A percentile compares a stretch with the other conserved stretches of the same genome.
These are phyloP conservation scores for Ptychodera flava DNA, from an alignment of 35 echinoderm and acorn worm genomes.

Conservation along the genomic window DNA sequence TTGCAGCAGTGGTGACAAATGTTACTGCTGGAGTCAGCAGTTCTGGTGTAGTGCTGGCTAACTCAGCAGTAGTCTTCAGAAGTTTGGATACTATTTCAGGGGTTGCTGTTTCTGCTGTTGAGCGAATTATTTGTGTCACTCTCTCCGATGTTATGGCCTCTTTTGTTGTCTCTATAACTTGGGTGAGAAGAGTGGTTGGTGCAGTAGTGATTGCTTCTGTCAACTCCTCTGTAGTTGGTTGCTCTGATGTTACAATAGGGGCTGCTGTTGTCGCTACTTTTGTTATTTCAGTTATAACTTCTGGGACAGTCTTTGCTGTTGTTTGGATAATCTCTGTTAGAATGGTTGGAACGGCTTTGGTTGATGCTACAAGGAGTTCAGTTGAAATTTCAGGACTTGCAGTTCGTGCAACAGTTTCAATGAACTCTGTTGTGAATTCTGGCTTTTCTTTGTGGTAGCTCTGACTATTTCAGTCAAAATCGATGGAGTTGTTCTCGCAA, in stretches of 20 bases:
- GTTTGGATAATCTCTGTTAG: too few species aligned
- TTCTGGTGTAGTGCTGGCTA: neutral
- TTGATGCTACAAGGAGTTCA: neutral
- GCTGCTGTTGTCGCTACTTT: neutral
- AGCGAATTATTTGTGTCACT: neutral
- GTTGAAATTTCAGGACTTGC: neutral
- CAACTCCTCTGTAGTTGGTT: neutral
- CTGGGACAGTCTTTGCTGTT: too few species aligned
- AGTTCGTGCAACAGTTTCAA: neutral
- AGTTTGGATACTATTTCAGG: slow-evolving; percentile 2
- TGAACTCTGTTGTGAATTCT: neutral
- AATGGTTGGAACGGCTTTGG: neutral
- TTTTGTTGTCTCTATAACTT: neutral
- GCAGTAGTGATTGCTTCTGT: neutral
- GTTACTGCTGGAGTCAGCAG: neutral
- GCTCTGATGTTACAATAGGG: neutral
- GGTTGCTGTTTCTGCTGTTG: neutral
- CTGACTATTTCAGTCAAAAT: neutral
- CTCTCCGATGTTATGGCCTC: neutral
- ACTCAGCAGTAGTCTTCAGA: neutral
- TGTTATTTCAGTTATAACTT: neutral
- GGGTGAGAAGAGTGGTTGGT: neutral
- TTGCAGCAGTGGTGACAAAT: too few species aligned
- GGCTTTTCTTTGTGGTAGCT: neutral
- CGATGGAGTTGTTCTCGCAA: neutral